Conservation (phyloP, 2,888 invertebrate species). For the Apomyelois bistriatella region DNA sequence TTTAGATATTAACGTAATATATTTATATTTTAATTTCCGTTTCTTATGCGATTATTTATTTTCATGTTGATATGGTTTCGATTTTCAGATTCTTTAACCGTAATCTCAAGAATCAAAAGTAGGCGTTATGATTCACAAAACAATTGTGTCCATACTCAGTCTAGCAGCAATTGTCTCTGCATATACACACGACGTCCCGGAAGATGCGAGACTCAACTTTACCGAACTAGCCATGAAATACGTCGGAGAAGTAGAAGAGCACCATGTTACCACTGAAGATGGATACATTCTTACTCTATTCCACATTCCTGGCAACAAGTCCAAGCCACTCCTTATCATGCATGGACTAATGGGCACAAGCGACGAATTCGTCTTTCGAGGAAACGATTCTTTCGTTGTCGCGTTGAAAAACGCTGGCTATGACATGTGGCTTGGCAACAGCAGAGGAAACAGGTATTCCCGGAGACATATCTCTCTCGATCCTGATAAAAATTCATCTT, state of each 20-base stretch:
- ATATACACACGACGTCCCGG: background rate
- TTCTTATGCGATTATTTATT: too few relatives aligned
- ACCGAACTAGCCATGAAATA: conserved; percentile 25
- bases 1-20: too few relatives aligned
- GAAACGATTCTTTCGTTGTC: conserved; percentile 27
- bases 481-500: conserved; percentile 40
- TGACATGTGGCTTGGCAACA: conserved; percentile 48
- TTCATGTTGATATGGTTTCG: too few relatives aligned
- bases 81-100: too few relatives aligned
- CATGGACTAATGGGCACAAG: conserved; percentile 30
- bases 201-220: conserved; percentile 21
- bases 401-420: conserved; percentile 62
- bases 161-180: background rate
- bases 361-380: conserved; percentile 32
- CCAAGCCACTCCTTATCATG: conserved; percentile 27
- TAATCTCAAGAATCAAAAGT: too few relatives aligned
- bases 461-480: conserved; percentile 59
- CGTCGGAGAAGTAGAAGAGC: conserved; percentile 20
- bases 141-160: background rate
- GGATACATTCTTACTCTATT: conserved; percentile 32
- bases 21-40: too few relatives aligned
- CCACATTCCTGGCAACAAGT: conserved; percentile 27
- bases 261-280: conserved; percentile 30
- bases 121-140: background rate
- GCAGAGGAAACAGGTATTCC: conserved; percentile 80